These are phyloP conservation scores for Carettochelys insculpta DNA, from an alignment of 2,113 vertebrate species.

Conservation along the genomic window DNA sequence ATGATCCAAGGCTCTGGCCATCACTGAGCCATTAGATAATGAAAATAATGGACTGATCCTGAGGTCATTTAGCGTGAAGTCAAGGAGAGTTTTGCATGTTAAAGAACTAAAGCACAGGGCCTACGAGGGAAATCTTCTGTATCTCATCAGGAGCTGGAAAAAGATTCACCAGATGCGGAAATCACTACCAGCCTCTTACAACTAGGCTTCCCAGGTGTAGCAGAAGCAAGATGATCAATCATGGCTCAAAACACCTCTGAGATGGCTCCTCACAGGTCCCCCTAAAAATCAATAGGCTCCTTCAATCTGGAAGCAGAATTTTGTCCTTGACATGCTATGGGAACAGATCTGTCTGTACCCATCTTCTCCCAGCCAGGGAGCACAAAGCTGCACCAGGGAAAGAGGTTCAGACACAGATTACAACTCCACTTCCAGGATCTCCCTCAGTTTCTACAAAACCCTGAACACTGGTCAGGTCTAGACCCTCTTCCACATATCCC, in stretches of 20 bases:
- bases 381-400: not conserved
- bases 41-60: not conserved
- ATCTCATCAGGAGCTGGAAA: not conserved
- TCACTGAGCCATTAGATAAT: not conserved
- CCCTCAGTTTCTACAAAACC: not conserved
- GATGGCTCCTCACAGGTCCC: not conserved
- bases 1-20: not conserved
- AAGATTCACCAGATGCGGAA: not conserved
- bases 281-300: accelerated
- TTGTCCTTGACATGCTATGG: not conserved
- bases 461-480: not conserved
- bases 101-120: not conserved
- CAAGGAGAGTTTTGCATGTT: not conserved
- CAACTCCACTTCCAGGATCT: not conserved
- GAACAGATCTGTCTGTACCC: no score
- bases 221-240: not conserved
- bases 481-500: not conserved
- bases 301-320: not conserved
- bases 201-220: not conserved
- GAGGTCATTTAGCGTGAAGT: accelerated
- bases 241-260: not conserved
- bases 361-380: not conserved
- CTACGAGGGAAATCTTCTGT: not conserved
- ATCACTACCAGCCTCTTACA: accelerated
- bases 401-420: not conserved